A percentile compares a stretch with the other conserved stretches of the same genome.
phyloP scores from a whole-genome alignment of 37 sponge, comb jelly and placozoan species.

The Cliona cf. orientalis region DNA sequence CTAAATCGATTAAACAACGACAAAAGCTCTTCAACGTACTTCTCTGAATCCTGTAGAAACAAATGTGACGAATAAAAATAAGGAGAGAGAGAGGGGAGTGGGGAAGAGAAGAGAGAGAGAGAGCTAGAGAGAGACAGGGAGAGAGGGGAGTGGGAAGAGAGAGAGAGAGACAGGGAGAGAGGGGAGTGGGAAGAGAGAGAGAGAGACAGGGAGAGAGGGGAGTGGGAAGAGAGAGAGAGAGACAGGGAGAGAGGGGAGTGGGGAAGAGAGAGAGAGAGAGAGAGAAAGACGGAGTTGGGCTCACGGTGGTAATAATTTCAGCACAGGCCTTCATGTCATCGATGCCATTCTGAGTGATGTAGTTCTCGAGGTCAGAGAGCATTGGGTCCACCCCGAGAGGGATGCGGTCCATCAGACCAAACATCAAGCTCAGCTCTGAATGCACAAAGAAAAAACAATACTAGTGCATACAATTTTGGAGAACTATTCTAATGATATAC shows the following conservation, averaged over 20 bases:
- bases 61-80: background rate
- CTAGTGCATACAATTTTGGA: background rate
- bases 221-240: too few relatives aligned
- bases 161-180: too few relatives aligned
- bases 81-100: too few relatives aligned
- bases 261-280: background rate
- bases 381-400: constrained; percentile 70
- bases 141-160: too few relatives aligned
- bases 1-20: constrained; percentile 79
- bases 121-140: too few relatives aligned
- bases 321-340: constrained; percentile 90
- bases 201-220: too few relatives aligned
- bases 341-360: constrained; percentile 72
- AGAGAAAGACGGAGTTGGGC: background rate
- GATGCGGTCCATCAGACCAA: constrained; percentile 68
- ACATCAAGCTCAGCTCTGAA: constrained; percentile 84
- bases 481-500: too few relatives aligned
- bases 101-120: too few relatives aligned
- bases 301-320: constrained; percentile 79
- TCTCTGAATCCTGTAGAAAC: constrained; percentile 84
- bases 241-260: too few relatives aligned
- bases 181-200: too few relatives aligned
- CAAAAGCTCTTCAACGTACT: constrained; percentile 93
- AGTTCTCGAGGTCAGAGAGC: constrained; percentile 68
- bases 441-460: background rate